phyloP scores from a whole-genome alignment of 2,797 vertebrate genomes.

The Leptodactylus fallax region DNA sequence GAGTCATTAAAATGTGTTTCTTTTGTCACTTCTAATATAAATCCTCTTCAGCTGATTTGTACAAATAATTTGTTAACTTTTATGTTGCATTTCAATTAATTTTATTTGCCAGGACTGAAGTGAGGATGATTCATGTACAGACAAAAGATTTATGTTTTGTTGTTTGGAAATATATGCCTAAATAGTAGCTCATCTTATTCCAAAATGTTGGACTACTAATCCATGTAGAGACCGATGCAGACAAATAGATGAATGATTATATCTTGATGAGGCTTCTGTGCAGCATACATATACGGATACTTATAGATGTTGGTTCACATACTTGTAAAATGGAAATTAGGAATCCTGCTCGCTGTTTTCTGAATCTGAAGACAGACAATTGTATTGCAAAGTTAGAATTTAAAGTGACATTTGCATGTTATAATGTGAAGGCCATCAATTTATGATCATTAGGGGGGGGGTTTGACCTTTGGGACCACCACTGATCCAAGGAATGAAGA shows the following conservation, averaged over 20 bases:
- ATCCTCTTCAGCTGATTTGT: not conserved
- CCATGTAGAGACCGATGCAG: not conserved
- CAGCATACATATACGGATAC: not conserved
- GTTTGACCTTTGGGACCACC: too few relatives aligned
- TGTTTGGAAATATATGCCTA: not conserved
- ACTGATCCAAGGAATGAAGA: too few relatives aligned
- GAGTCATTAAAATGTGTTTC: not conserved
- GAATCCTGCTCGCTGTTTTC: constrained; percentile 5
- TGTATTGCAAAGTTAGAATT: not conserved
- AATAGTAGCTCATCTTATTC: not conserved
- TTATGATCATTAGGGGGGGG: too few relatives aligned
- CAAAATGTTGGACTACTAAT: not conserved
- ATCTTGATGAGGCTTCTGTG: not conserved
- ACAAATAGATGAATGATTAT: not conserved
- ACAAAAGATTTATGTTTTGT: not conserved
- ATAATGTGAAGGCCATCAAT: too few relatives aligned
- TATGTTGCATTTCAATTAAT: not conserved
- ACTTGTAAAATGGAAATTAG: not conserved
- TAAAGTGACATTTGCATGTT: too few relatives aligned
- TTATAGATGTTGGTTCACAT: not conserved
- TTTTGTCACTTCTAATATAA: constrained; percentile 1
- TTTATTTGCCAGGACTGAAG: not conserved
- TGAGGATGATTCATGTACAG: not conserved
- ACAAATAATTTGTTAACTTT: not conserved
- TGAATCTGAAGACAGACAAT: constrained; percentile 19